Evolutionary conservation across 2,888 invertebrate species (phyloP), one percentile per base, ranked within the genome.

Genomic region (Tridacna gigas): DNA sequence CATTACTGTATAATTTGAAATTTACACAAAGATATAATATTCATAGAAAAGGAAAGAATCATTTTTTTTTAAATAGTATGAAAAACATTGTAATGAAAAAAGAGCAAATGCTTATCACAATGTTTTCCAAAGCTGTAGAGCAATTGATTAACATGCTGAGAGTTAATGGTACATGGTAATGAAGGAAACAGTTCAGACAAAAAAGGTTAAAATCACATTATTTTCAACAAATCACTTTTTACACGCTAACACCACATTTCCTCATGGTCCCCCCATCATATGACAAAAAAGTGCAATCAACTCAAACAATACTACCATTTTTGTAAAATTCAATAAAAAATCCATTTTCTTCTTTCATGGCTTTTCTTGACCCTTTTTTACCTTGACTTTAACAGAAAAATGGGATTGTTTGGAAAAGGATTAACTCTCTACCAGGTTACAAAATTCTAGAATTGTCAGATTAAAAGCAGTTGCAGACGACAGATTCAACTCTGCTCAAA

Each of bases 251-350:
- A n/a, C 47, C 37, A 69, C 18, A 45, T 69, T 69, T 69, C 20
- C 20, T 47, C 37, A 2, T 47, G 9, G 45, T 3, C 47, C 45
- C 69, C 47, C 45, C 22, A 69, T 28, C 28, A 18, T 47, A 47
- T 37, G 12, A 28, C 47, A 69, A 26, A 69, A 69, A 69, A 67
- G 26, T 66, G 69, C 47, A 69, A 69, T 69, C 45, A 69, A 69
- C 20, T 69, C 47, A 45, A 69, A 69, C 69, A 69, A 69, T 69
- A 28, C 47, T 47, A n/a, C 69, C 37, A 69, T 66, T 69, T 69
- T 69, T 69, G 37, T 37, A 47, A 47, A 69, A 69, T 69, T 69
- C 69, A 69, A 69, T 69, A 45, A 69, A 69, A 45, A 37, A 45
- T 47, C 69, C 45, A 26, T 69, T n/a, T 47, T 47, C 25, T 20